A percentile compares a stretch with the other conserved stretches of the same genome.
These are phyloP conservation scores for Polypterus senegalus DNA, from an alignment of 2,113 vertebrate genomes.

Conservation along the genomic window DNA sequence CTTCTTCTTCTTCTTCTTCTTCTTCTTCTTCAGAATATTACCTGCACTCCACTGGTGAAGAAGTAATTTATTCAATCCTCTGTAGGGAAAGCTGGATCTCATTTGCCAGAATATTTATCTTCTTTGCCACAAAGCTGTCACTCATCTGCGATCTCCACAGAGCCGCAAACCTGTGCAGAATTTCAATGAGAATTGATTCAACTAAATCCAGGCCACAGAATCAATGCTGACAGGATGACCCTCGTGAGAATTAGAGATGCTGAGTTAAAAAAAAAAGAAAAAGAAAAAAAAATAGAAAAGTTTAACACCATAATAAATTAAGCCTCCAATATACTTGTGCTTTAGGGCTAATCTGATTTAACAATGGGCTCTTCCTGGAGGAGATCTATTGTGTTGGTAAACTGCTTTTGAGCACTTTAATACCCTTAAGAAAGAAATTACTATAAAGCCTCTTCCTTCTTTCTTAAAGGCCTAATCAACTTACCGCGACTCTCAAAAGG, in stretches of 20 bases:
- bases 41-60: conserved; percentile 52
- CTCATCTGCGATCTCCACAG: conserved; percentile 59
- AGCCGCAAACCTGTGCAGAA: conserved; percentile 57
- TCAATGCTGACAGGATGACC: conserved; percentile 49
- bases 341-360: conserved; percentile 20
- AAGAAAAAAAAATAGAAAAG: conserved; percentile 9
- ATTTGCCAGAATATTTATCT: conserved; percentile 71
- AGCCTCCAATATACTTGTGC: conserved; percentile 20
- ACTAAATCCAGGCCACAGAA: conserved; percentile 58
- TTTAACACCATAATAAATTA: conserved; percentile 33
- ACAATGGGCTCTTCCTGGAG: conserved; percentile 10
- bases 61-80: conserved; percentile 70
- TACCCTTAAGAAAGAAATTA: conserved; percentile 27
- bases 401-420: conserved; percentile 27
- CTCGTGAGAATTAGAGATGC: conserved; percentile 46
- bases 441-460: conserved; percentile 22
- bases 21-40: conserved; percentile 45
- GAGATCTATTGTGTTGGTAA: conserved; percentile 22
- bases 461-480: conserved; percentile 28
- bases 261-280: conserved; percentile 24
- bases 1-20: conserved; percentile 31
- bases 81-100: conserved; percentile 54
- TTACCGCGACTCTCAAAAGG: conserved; percentile 17
- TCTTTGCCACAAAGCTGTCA: conserved; percentile 61
- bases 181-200: conserved; percentile 72